phyloP scores from a whole-genome alignment of 2,888 invertebrate genomes.

The Mythimna impura region DNA sequence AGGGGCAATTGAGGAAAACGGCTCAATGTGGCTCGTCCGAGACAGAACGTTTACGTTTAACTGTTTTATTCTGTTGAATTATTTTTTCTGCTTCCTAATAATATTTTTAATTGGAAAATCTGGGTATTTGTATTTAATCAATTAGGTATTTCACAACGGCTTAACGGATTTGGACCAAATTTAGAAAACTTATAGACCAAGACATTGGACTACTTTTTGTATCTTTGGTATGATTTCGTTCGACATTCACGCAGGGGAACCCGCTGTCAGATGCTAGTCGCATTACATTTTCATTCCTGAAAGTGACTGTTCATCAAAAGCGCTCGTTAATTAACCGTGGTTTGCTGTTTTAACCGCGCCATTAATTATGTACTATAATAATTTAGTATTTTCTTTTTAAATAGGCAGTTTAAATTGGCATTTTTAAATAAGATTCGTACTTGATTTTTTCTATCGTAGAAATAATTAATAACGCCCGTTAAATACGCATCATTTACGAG shows the following conservation, averaged over 20 bases:
- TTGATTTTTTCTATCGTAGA: not conserved
- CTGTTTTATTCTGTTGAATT: not conserved
- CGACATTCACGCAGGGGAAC: no score
- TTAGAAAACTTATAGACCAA: not conserved
- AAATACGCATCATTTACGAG: not conserved
- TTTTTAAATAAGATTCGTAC: not conserved
- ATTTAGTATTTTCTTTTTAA: not conserved
- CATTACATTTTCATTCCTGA: not conserved
- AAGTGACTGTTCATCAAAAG: not conserved
- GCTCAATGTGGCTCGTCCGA: conserved; percentile 20
- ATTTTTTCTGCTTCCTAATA: not conserved
- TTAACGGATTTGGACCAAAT: not conserved
- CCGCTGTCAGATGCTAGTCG: not conserved
- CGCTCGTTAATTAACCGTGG: not conserved
- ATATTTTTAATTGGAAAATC: not conserved
- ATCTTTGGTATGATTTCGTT: no score
- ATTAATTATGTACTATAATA: conserved; percentile 9
- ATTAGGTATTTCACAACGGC: no score
- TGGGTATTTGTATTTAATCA: no score
- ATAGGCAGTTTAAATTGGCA: not conserved
- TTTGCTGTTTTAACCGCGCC: conserved; percentile 3
- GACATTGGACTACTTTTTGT: no score
- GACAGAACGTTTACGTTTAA: conserved; percentile 1
- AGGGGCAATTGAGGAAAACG: conserved; percentile 49
- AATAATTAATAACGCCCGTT: not conserved